Evolutionary conservation across 2,113 vertebrate genomes (phyloP), one percentile per base, ranked within the genome.

Genomic region (Mesitornis unicolor): DNA sequence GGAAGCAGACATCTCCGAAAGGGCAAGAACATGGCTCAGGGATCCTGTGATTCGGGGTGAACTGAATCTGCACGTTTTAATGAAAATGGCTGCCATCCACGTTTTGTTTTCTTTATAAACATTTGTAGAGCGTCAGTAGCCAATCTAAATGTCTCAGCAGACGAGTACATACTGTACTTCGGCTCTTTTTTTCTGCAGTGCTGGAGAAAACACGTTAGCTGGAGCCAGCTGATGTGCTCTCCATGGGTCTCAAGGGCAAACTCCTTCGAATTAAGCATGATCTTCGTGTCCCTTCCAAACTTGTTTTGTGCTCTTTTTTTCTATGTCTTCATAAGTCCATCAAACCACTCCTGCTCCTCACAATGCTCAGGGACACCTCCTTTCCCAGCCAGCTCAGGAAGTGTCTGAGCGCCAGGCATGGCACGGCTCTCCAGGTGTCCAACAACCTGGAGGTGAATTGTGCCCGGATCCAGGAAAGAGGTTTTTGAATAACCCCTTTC

Each of bases 81-180:
- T 97, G 97, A 98, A 98, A 98, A 97, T 97, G 97, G 97, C 98
- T 93, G 97, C 97, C 93, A 97, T 98, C 98, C 98, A 98, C 94
- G 94, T 97, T 97, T 98, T 98, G 97, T 98, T 98, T 98, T 97
- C 98, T 98, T 98, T 98, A 98, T 98, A 98, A 98, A 98, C 98
- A 98, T 98, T 98, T 90, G 81, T 90, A 96, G 97, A 96, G 94
- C 97, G 96, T 98, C 97, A 93, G 97, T 98, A 98, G 98, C 98
- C 98, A 98, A 98, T 97, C 97, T 98, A 98, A 98, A 98, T 98
- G 97, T 98, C 97, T 97, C 97, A 95, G 86, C 97, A 97, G 97
- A 98, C 48, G 60, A 98, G 98, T 93, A 98, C 96, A 97, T 90
- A 95, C 95, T 97, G 97, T 97, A 93, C 94, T 96, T 95, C 22